Evolutionary conservation across 2,113 vertebrate species (phyloP).

Genomic region (Phrynosoma blainvillii): DNA sequence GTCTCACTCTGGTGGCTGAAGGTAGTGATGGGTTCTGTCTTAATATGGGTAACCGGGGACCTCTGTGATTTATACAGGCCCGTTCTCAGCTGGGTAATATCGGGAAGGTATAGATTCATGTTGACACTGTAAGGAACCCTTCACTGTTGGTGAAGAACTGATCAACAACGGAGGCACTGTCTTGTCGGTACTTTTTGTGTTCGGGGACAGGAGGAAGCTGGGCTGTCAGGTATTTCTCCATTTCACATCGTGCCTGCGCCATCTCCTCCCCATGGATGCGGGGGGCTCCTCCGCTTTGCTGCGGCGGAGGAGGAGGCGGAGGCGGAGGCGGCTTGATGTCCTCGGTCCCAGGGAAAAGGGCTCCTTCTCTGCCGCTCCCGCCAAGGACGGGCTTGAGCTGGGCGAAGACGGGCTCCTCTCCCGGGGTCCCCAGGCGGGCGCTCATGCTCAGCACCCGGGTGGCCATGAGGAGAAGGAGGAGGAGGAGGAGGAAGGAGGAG

Average conservation of each 20-base stretch:
- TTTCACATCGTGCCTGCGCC: constrained; percentile 91
- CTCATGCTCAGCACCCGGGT: constrained; percentile 84
- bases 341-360: constrained; percentile 71
- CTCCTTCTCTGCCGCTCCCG: constrained; percentile 72
- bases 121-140: constrained; percentile 93
- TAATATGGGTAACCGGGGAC: constrained; percentile 85
- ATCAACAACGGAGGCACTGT: constrained; percentile 85
- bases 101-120: constrained; percentile 93
- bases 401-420: constrained; percentile 81
- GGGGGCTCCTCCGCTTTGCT: constrained; percentile 41
- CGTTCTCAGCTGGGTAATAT: constrained; percentile 90
- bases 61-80: constrained; percentile 88
- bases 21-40: constrained; percentile 86
- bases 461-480: constrained; percentile 68
- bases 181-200: constrained; percentile 87
- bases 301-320: neutral
- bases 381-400: constrained; percentile 83
- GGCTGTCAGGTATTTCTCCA: constrained; percentile 89
- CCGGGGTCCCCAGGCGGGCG: constrained; percentile 76
- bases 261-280: constrained; percentile 72
- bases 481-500: neutral
- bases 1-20: constrained; percentile 86
- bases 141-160: constrained; percentile 91
- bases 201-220: constrained; percentile 82
- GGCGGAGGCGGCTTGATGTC: constrained; percentile 59